phyloP scores from a whole-genome alignment of 2,888 invertebrate genomes.

The Miltochrista miniata region DNA sequence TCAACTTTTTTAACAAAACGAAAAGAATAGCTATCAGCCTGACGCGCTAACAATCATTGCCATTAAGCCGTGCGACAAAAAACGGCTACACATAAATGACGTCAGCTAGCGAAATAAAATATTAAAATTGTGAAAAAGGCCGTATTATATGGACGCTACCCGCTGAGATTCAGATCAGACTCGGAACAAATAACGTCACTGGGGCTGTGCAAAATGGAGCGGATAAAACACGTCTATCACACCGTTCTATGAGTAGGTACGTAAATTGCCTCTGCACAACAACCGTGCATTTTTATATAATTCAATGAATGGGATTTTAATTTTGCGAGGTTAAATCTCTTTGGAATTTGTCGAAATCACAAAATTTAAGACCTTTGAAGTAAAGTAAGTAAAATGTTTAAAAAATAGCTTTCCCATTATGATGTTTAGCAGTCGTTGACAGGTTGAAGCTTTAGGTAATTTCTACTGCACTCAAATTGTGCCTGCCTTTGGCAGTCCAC shows the following conservation, averaged over 20 bases:
- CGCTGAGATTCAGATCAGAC: conserved; percentile 33
- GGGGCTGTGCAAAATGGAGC: conserved; percentile 37
- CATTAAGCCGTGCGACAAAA: conserved; percentile 12
- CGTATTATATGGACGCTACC: conserved; percentile 31
- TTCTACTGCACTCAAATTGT: no score
- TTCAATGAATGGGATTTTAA: conserved; percentile 13
- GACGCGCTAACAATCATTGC: conserved; percentile 8
- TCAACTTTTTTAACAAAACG: neutral
- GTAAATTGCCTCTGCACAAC: conserved; percentile 32
- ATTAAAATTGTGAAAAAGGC: conserved; percentile 37
- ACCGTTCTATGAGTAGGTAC: conserved; percentile 29
- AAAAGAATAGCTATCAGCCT: conserved; percentile 5
- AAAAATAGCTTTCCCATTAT: no score
- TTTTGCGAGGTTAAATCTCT: neutral
- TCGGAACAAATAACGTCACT: conserved; percentile 38
- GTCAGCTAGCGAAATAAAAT: conserved; percentile 30
- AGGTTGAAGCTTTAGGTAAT: no score
- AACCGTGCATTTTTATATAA: conserved; percentile 16
- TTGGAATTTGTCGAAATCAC: no score
- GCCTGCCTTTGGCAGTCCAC: no score
- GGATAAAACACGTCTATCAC: conserved; percentile 38
- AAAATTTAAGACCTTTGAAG: no score
- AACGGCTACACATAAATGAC: conserved; percentile 25
- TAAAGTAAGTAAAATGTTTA: no score
- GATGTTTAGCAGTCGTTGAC: no score